A percentile compares a stretch with the other conserved stretches of the same genome.
Conservation (phyloP, 2,888 invertebrate genomes). For the Megamerina dolium region DNA sequence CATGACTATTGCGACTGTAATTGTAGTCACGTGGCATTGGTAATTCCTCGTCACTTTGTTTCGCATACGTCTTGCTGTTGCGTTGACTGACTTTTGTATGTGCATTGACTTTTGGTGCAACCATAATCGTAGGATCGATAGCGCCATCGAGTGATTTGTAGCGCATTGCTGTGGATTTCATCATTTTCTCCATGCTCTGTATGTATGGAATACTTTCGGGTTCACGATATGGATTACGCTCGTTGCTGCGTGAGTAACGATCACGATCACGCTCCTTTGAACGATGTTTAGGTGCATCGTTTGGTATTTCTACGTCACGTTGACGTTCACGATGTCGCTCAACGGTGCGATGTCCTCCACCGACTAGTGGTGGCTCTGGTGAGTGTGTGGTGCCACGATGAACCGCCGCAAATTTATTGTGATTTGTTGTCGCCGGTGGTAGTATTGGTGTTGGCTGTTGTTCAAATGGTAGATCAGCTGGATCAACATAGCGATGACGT, state of each 20-base stretch:
- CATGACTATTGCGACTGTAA: constrained; percentile 24
- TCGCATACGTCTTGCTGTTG: constrained; percentile 28
- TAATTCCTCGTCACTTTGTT: constrained; percentile 25
- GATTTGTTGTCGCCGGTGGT: constrained; percentile 21
- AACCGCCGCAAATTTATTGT: constrained; percentile 34
- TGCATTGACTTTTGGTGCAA: constrained; percentile 17
- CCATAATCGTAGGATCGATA: constrained; percentile 17
- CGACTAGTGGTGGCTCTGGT: constrained; percentile 20
- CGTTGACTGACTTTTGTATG: constrained; percentile 29
- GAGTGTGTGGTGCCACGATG: constrained; percentile 31
- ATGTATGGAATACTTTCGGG: constrained; percentile 48
- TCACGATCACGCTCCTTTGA: constrained; percentile 27
- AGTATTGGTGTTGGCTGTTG: too few relatives aligned
- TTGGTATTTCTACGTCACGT: constrained; percentile 24
- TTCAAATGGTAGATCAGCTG: constrained; percentile 41
- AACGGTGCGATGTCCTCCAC: constrained; percentile 19
- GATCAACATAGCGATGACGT: constrained; percentile 44
- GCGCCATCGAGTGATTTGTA: constrained; percentile 40
- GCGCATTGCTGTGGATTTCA: constrained; percentile 48
- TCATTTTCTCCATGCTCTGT: constrained; percentile 49
- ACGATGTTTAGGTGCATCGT: constrained; percentile 13
- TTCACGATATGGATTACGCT: constrained; percentile 48
- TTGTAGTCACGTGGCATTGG: constrained; percentile 24
- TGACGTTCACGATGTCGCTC: constrained; percentile 23
- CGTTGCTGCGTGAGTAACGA: constrained; percentile 33